Conservation (phyloP, 2,888 invertebrate genomes). For the Netelia virgata region DNA sequence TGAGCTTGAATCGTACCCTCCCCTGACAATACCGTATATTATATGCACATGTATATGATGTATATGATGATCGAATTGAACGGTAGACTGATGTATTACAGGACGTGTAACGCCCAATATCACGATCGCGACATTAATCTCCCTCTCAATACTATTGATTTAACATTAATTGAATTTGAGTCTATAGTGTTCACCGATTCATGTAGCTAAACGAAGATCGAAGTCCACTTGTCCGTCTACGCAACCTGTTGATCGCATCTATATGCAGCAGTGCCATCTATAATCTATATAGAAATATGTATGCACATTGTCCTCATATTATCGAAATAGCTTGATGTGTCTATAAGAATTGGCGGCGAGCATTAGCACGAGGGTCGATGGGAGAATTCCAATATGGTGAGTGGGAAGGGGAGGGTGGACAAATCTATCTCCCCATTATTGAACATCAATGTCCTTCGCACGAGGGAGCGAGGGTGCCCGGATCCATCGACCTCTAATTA, state of each 20-base stretch:
- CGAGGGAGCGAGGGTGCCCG: no score
- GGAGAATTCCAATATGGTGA: no score
- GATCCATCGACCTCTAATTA: no score
- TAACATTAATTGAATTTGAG: slow-evolving; percentile 25
- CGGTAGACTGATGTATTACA: not conserved
- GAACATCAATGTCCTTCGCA: no score
- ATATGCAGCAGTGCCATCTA: not conserved
- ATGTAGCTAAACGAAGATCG: slow-evolving; percentile 22
- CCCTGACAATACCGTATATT: not conserved
- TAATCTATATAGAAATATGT: not conserved
- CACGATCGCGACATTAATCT: not conserved
- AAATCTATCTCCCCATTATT: no score
- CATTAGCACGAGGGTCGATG: no score
- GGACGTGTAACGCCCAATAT: slow-evolving; percentile 4
- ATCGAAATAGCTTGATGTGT: no score
- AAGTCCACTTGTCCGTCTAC: slow-evolving; percentile 41
- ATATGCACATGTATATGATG: not conserved
- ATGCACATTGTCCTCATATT: not conserved
- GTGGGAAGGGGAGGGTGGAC: no score
- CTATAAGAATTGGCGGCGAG: no score
- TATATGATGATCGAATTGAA: not conserved
- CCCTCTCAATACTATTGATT: slow-evolving; percentile 30
- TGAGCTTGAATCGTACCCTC: not conserved
- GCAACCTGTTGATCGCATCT: slow-evolving; percentile 36
- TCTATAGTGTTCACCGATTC: slow-evolving; percentile 16